Evolutionary conservation across 2,797 vertebrate species (phyloP), one percentile per base, ranked within the genome.

Genomic region (Gastrophryne carolinensis): DNA sequence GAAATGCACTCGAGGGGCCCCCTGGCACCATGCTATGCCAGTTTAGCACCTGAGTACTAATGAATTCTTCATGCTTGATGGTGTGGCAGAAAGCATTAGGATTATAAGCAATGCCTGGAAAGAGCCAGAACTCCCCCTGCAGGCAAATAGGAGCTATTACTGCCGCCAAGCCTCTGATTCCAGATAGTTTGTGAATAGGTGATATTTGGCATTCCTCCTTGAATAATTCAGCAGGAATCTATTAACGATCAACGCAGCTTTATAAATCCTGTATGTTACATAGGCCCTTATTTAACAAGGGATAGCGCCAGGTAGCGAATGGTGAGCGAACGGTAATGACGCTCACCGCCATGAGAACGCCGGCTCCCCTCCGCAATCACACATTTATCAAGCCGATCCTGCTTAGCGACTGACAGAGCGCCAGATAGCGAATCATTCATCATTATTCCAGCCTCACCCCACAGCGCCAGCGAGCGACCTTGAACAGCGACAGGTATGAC

Each of bases 1-100:
- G 12, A 54, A 54, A 58, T 30, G 17, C 62, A 64, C 39, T 64
- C 11, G 32, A 64, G 62, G 62, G 62, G 62, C 62, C 13, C 39
- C 17, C 35, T 24, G 23, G 26, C 62, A 41, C 26, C 19, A 6
- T 19, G 13, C 7, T 29, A 64, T 24, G 41, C 39, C 17, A 11
- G 23, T 3, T 3, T 32, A 49, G 8, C 62, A 49, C 39, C 62
- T 64, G 41, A 30, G 41, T 27, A 11, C 11, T 30, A 30, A 47
- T 64, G n/a, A 44, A 32, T 64, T 26, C 61, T 63, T 41, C 39
- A 62, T 63, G 41, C 37, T 44, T 41, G n/a, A 2, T 2, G 5
- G 17, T 4, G 21, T 34, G 21, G 41, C 10, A 49, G 26, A 47
- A 63, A n/a, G n/a, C n/a, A 44, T 44, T n/a, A n/a, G n/a, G 3